Evolutionary conservation across 2,113 vertebrate genomes (phyloP).

Genomic region (Acanthochromis polyacanthus): DNA sequence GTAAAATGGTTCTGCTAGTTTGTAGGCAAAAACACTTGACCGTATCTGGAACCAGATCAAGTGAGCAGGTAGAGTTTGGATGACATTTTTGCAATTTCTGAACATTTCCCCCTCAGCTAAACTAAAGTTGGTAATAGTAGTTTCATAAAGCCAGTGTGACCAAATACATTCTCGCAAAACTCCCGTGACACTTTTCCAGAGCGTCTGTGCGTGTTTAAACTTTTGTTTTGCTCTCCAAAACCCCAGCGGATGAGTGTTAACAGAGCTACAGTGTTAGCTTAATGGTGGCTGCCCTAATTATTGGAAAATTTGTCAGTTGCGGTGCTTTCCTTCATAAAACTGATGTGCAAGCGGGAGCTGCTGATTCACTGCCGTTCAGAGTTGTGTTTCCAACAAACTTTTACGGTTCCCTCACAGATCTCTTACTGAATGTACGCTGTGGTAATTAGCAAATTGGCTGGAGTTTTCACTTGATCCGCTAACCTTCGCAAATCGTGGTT

Average conservation of each 20-base stretch:
- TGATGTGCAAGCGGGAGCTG: slow-evolving; percentile 24
- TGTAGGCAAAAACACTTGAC: background rate
- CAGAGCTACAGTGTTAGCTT: slow-evolving; percentile 46
- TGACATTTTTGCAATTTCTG: background rate
- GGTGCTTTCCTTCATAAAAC: slow-evolving; percentile 63
- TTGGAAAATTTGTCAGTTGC: slow-evolving; percentile 51
- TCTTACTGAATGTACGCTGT: slow-evolving; percentile 5
- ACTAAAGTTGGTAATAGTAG: background rate
- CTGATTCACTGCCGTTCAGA: slow-evolving; percentile 56
- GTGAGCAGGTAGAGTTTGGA: background rate
- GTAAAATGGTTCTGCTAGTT: background rate
- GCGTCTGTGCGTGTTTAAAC: slow-evolving; percentile 4
- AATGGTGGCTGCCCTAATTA: slow-evolving; percentile 34
- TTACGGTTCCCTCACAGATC: slow-evolving; percentile 16
- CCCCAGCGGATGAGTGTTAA: slow-evolving; percentile 21
- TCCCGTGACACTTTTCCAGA: slow-evolving; percentile 7
- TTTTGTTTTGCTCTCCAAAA: slow-evolving; percentile 18
- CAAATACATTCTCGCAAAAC: slow-evolving; percentile 13
- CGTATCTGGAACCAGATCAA: background rate
- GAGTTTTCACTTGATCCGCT: slow-evolving; percentile 30
- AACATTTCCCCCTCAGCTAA: background rate
- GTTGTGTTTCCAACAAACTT: slow-evolving; percentile 58
- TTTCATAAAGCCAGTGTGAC: background rate
- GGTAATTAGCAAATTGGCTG: slow-evolving; percentile 46
- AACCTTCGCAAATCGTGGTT: slow-evolving; percentile 16